Percentiles rank a stretch among this genome's conserved stretches.
Evolutionary conservation across 2,113 vertebrate species (phyloP).

Genomic region (Pontoporia blainvillei): DNA sequence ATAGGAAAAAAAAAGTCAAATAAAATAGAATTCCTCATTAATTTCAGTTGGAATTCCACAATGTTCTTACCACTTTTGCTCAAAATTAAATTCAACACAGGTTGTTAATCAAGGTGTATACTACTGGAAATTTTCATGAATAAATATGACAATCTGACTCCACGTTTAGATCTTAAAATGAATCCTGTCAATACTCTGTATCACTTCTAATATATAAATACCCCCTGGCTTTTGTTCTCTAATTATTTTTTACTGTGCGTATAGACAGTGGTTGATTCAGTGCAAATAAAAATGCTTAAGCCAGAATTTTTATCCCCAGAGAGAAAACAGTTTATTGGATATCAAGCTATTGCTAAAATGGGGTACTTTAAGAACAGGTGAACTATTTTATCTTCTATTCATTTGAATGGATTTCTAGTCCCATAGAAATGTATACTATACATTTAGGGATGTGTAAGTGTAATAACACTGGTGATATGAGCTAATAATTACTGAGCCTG

Average conservation of each 20-base stretch:
- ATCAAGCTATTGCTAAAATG: conserved; percentile 32
- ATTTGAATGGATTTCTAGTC: background rate
- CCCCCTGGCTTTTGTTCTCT: background rate
- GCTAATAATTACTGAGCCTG: background rate
- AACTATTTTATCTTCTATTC: conserved; percentile 18
- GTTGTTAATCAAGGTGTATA: background rate
- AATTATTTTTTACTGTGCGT: background rate
- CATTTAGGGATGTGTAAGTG: background rate
- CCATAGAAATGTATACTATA: background rate
- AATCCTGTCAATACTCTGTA: background rate
- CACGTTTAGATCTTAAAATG: background rate
- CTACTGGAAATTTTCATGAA: background rate
- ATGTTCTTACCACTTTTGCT: background rate
- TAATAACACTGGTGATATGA: background rate
- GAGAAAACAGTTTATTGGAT: background rate
- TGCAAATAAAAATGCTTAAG: background rate
- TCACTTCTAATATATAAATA: background rate
- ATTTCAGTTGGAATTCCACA: background rate
- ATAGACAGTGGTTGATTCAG: background rate
- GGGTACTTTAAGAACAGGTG: background rate
- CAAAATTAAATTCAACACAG: background rate
- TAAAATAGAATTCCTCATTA: background rate
- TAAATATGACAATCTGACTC: background rate
- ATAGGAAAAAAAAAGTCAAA: background rate
- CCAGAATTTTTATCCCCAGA: background rate